Conservation (phyloP, 2,888 invertebrate genomes). For the Philhelius pedissequus region DNA sequence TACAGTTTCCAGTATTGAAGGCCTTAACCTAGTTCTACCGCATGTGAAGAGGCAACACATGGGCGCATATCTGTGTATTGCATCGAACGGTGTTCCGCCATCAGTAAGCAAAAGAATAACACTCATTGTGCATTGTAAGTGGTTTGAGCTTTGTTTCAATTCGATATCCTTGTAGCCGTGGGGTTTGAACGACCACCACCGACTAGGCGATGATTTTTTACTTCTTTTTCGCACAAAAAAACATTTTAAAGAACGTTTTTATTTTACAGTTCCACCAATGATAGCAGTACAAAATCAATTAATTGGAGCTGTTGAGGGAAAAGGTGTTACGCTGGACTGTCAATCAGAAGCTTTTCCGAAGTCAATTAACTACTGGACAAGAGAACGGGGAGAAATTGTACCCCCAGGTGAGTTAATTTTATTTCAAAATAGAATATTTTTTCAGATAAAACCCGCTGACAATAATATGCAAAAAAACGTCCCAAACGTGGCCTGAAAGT, state of each 20-base stretch:
- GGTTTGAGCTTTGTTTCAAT: background rate
- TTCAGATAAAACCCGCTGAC: background rate
- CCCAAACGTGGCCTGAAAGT: too few species aligned
- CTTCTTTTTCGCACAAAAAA: background rate
- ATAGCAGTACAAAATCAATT: conserved; percentile 91
- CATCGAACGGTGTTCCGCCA: conserved; percentile 91
- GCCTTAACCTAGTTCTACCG: conserved; percentile 84
- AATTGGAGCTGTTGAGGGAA: conserved; percentile 88
- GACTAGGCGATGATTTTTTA: background rate
- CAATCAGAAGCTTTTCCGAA: conserved; percentile 91
- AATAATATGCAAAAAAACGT: too few species aligned
- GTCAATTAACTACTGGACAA: conserved; percentile 91
- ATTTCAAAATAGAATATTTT: background rate
- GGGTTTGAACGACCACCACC: background rate
- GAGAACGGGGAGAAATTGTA: conserved; percentile 87
- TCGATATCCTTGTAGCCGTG: background rate
- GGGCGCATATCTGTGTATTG: conserved; percentile 90
- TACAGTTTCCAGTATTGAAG: conserved; percentile 84
- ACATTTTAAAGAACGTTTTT: background rate
- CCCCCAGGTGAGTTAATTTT: conserved; percentile 83
- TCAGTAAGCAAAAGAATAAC: conserved; percentile 93
- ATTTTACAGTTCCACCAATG: conserved; percentile 87
- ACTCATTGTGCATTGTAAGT: conserved; percentile 90
- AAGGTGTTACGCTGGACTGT: conserved; percentile 88
- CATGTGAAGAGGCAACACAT: conserved; percentile 88